phyloP scores from a whole-genome alignment of 1,140 invertebrate species.

The Diploscapter pachys region DNA sequence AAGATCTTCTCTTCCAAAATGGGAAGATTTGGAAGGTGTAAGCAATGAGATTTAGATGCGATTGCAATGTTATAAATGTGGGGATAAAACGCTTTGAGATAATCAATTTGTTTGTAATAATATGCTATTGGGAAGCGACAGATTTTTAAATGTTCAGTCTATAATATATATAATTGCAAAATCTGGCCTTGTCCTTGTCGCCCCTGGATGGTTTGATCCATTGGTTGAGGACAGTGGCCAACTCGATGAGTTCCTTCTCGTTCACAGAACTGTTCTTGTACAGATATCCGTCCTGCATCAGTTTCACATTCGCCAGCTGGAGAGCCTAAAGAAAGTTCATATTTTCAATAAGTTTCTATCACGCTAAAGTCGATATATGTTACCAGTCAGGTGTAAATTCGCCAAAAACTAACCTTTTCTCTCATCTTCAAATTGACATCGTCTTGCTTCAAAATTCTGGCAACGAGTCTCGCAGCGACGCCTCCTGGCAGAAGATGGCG shows the following conservation, averaged over 20 bases:
- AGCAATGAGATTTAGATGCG: too few relatives aligned
- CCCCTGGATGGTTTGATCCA: conserved; percentile 31
- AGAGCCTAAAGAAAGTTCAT: background rate
- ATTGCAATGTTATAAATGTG: too few relatives aligned
- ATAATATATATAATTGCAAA: too few relatives aligned
- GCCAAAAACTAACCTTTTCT: conserved; percentile 24
- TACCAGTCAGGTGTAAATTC: background rate
- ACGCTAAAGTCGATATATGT: background rate
- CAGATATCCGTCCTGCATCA: conserved; percentile 26
- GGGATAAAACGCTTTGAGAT: too few relatives aligned
- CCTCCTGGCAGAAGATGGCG: conserved; percentile 32
- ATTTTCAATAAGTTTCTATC: background rate
- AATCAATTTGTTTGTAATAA: too few relatives aligned
- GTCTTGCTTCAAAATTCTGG: conserved; percentile 29
- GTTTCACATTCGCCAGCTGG: conserved; percentile 34
- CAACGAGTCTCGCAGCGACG: conserved; percentile 30
- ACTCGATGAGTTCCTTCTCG: conserved; percentile 25
- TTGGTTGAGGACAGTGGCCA: conserved; percentile 29
- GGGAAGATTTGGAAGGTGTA: too few relatives aligned
- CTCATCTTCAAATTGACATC: conserved; percentile 27
- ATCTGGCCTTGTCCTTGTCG: conserved; percentile 22
- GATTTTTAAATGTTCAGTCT: too few relatives aligned
- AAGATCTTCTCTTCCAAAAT: too few relatives aligned
- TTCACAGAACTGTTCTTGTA: conserved; percentile 25
- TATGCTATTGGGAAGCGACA: too few relatives aligned